These are phyloP conservation scores for Acanthaster planci DNA, from an alignment of 35 echinoderm and acorn worm genomes.

Conservation along the genomic window DNA sequence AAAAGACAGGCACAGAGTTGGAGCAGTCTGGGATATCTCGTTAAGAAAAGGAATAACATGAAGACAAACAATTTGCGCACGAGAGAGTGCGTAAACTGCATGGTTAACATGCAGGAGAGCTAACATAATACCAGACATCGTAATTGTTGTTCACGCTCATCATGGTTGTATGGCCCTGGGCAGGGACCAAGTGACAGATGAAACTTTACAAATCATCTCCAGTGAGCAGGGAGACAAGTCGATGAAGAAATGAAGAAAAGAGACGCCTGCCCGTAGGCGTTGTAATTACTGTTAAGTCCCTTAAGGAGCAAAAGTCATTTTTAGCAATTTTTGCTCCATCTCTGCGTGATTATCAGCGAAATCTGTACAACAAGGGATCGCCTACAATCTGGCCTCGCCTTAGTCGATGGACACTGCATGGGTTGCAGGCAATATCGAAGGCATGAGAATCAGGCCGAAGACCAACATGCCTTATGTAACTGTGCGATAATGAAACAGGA, in stretches of 20 bases:
- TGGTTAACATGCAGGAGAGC: not conserved
- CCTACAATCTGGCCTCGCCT: too few species aligned
- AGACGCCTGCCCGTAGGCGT: not conserved
- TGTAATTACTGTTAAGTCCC: conserved; percentile 1
- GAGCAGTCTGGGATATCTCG: not conserved
- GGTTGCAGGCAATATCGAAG: too few species aligned
- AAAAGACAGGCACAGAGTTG: not conserved
- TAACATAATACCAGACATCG: not conserved
- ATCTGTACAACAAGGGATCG: too few species aligned
- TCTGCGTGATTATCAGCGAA: not conserved
- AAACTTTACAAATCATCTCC: not conserved
- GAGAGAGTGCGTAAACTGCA: not conserved
- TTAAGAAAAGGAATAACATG: not conserved
- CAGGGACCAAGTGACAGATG: conserved; percentile 8
- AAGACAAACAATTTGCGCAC: conserved; percentile 13
- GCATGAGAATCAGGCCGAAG: too few species aligned
- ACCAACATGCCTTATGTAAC: too few species aligned
- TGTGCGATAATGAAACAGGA: too few species aligned
- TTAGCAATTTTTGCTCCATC: conserved; percentile 7
- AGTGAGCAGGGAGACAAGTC: not conserved
- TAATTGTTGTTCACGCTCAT: not conserved
- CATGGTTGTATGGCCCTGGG: not conserved
- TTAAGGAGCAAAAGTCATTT: conserved; percentile 8
- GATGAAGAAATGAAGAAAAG: not conserved
- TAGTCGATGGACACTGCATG: too few species aligned